These are phyloP conservation scores for Onthophagus sagittarius DNA, from an alignment of 2,888 invertebrate species.

Conservation along the genomic window DNA sequence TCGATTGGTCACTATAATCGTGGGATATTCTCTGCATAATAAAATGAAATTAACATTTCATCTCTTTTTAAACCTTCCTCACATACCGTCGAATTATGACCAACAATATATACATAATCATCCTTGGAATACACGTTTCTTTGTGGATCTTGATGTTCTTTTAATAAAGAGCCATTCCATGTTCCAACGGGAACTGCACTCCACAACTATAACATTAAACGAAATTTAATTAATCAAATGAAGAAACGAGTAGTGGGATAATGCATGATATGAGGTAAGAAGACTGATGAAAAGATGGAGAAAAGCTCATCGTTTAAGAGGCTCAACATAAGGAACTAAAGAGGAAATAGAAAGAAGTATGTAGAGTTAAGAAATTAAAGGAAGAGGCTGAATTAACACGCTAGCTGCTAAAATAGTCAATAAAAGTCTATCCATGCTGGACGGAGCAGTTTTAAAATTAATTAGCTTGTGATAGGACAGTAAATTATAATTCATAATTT, in stretches of 20 bases:
- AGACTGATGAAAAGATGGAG: too few species aligned
- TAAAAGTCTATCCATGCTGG: too few species aligned
- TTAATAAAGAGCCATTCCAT: slow-evolving; percentile 62
- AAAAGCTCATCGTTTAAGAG: too few species aligned
- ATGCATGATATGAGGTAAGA: too few species aligned
- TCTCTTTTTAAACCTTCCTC: neutral
- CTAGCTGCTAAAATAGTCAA: too few species aligned
- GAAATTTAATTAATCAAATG: neutral
- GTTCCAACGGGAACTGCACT: slow-evolving; percentile 68
- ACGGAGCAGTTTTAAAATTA: too few species aligned
- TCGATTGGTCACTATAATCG: slow-evolving; percentile 85
- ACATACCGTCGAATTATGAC: slow-evolving; percentile 68
- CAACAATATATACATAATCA: slow-evolving; percentile 78
- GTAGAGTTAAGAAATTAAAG: too few species aligned
- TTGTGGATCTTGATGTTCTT: slow-evolving; percentile 57
- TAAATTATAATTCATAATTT: too few species aligned
- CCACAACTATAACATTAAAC: slow-evolving; percentile 61
- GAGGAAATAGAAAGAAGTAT: too few species aligned
- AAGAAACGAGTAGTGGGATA: neutral
- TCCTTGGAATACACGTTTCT: slow-evolving; percentile 73
- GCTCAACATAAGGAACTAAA: too few species aligned
- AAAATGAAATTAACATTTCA: neutral
- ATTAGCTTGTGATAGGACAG: too few species aligned
- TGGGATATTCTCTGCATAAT: slow-evolving; percentile 54
- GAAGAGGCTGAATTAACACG: too few species aligned